Conservation (phyloP, 2,888 invertebrate species). For the Habroteleia sp. region DNA sequence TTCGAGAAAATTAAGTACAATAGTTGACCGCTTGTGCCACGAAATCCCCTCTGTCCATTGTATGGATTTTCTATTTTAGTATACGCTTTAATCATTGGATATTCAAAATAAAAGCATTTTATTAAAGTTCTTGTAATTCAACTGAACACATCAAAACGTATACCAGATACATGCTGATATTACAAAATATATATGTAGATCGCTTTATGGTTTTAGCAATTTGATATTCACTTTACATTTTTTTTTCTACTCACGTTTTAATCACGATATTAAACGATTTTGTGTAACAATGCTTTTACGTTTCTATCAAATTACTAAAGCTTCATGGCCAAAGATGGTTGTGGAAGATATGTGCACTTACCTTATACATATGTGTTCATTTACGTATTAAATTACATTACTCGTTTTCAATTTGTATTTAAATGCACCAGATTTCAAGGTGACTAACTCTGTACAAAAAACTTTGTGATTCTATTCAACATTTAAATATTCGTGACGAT, state of each 20-base stretch:
- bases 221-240: conserved; percentile 37
- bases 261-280: too few relatives aligned
- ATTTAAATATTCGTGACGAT: too few relatives aligned
- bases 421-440: too few relatives aligned
- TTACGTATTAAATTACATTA: too few relatives aligned
- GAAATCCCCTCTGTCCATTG: conserved; percentile 74
- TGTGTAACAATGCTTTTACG: too few relatives aligned
- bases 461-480: too few relatives aligned
- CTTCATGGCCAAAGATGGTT: conserved; percentile 78
- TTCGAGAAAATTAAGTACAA: too few relatives aligned
- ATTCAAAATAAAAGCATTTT: neutral
- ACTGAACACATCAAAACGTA: conserved; percentile 67
- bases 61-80: conserved; percentile 65
- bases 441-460: too few relatives aligned
- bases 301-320: conserved; percentile 75
- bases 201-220: conserved; percentile 71
- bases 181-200: conserved; percentile 63
- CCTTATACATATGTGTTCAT: too few relatives aligned
- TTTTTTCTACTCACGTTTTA: neutral
- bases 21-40: too few relatives aligned
- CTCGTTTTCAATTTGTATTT: too few relatives aligned
- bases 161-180: conserved; percentile 70
- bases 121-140: neutral
- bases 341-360: conserved; percentile 79
- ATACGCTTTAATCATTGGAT: conserved; percentile 64